Base-by-base conservation (phyloP, 2,797 vertebrate species). In the Dryobates pubescens region DNA sequence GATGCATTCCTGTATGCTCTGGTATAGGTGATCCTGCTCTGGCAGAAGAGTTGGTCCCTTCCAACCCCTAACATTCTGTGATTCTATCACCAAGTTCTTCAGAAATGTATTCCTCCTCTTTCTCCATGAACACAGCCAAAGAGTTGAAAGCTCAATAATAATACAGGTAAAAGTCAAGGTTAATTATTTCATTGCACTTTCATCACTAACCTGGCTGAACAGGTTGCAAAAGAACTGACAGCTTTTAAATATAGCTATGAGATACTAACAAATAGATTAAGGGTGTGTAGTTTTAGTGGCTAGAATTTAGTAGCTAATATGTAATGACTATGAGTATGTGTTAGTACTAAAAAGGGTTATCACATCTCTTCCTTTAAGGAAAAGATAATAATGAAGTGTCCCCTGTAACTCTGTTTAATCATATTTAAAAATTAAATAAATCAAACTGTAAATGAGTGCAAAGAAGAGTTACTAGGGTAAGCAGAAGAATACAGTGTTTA, bases 331-430 rank as follows among this genome's bases (percentile, higher is more conserved):
- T 38, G 38, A 38, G 38, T 47, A 29, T 38, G 10, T 17, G 32
- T 36, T 64, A 53, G 6, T 8, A 67, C 17, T 51, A 41, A 1
- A 9, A 62, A 75, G 62, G 10, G 23, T 61, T 53, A 54, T n/a
- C 19, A 71, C 29, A 68, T 5, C 3, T 47, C 3, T 75, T 71
- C 18, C 5, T 64, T 32, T 41, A 38, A 38, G 36, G 38, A 38
- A 38, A 34, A 30, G 2, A 5, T n/a, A 32, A 45, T 3, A 32
- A 14, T n/a, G 0, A 61, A 43, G 5, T n/a, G 4, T 62, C 16
- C 6, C 17, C 17, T 76, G 22, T 61, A 89, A 84, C 7, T 32
- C 24, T 47, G 1, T 47, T 64, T 78, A 58, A 24, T 18, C 4
- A 2, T 41, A 72, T 17, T 68, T 4, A 88, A 56, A 62, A 6